Percentiles rank a stretch among this genome's conserved stretches.
phyloP scores from a whole-genome alignment of 1,140 invertebrate species.

The Plutomurus gul region DNA sequence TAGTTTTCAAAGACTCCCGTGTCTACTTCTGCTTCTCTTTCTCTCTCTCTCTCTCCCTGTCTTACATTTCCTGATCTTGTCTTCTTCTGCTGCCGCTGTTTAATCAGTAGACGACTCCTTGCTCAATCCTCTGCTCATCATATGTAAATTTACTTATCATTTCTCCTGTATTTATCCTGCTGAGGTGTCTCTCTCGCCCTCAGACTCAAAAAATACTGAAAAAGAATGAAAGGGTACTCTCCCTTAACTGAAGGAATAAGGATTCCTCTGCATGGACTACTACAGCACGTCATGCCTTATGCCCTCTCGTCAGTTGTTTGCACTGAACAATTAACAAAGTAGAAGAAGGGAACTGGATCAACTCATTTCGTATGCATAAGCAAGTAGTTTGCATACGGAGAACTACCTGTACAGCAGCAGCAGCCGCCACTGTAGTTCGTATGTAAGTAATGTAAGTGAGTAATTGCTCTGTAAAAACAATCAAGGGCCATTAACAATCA shows the following conservation, averaged over 20 bases:
- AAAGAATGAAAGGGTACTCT: too few relatives aligned
- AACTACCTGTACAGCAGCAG: too few relatives aligned
- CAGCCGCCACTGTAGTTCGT: too few relatives aligned
- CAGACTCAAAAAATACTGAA: too few relatives aligned
- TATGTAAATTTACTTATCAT: slow-evolving; percentile 28
- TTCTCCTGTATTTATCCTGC: slow-evolving; percentile 18
- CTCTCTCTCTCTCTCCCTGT: too few relatives aligned
- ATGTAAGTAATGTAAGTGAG: background rate
- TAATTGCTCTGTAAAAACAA: slow-evolving; percentile 30
- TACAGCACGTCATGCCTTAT: too few relatives aligned
- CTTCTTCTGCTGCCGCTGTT: background rate
- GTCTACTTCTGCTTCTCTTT: too few relatives aligned
- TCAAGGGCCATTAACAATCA: slow-evolving; percentile 28
- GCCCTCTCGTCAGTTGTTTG: slow-evolving; percentile 2
- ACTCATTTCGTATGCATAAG: slow-evolving; percentile 20
- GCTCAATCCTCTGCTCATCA: slow-evolving; percentile 9
- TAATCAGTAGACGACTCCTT: too few relatives aligned
- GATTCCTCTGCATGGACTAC: too few relatives aligned
- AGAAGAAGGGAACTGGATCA: background rate
- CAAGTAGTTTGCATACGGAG: background rate
- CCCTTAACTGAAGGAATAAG: too few relatives aligned
- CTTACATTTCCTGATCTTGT: background rate
- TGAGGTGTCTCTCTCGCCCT: slow-evolving; percentile 5
- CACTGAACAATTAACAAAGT: too few relatives aligned
- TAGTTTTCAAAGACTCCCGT: too few relatives aligned